Conservation (phyloP, 1,140 invertebrate genomes). For the Penaeus japonicus region DNA sequence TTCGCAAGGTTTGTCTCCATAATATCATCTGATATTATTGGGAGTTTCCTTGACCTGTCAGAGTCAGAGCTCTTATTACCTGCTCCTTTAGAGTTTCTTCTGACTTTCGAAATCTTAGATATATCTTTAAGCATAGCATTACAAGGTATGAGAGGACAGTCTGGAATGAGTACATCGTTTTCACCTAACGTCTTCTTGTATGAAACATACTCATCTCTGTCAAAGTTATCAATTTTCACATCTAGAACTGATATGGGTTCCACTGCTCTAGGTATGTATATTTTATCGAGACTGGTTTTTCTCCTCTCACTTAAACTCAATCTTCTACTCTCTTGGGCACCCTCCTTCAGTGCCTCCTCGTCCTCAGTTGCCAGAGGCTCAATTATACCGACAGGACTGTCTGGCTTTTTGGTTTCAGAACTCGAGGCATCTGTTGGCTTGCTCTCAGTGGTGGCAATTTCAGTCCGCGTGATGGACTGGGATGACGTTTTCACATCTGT, state of each 20-base stretch:
- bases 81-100: too few species aligned
- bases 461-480: too few species aligned
- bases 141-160: neutral
- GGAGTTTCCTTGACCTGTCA: too few species aligned
- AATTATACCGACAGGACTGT: slow-evolving; percentile 3
- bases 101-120: too few species aligned
- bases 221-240: slow-evolving; percentile 45
- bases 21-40: too few species aligned
- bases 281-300: slow-evolving; percentile 37
- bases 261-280: slow-evolving; percentile 18
- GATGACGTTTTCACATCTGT: too few species aligned
- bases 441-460: too few species aligned
- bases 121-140: too few species aligned
- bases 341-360: slow-evolving; percentile 19
- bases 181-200: slow-evolving; percentile 37
- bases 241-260: neutral
- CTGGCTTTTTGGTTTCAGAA: neutral
- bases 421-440: too few species aligned
- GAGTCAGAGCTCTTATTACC: too few species aligned
- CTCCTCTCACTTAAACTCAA: slow-evolving; percentile 25
- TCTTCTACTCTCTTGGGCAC: slow-evolving; percentile 9
- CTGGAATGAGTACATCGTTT: neutral
- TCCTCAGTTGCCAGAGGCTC: slow-evolving; percentile 25
- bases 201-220: slow-evolving; percentile 40
- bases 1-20: too few species aligned